A percentile compares a stretch with the other conserved stretches of the same genome.
These are phyloP conservation scores for Pristiophorus japonicus DNA, from an alignment of 2,113 vertebrate genomes.

Conservation along the genomic window DNA sequence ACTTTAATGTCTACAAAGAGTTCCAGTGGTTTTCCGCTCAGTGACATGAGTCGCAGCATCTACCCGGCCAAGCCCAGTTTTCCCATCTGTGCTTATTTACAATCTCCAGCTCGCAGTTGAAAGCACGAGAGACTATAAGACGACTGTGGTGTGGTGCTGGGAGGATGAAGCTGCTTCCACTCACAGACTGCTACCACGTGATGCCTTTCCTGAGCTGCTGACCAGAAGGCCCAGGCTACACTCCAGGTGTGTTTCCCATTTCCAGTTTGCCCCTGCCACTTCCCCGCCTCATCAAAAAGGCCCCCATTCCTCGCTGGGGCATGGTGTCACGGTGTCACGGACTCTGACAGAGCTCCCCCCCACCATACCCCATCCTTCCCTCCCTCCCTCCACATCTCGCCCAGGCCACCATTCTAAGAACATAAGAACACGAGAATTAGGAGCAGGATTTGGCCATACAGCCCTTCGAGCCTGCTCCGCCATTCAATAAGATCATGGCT, in stretches of 20 bases:
- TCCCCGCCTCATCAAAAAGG: too few species aligned
- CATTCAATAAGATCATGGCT: too few species aligned
- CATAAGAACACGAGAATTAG: too few species aligned
- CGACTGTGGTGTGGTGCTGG: slow-evolving; percentile 30
- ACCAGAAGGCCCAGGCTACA: not conserved
- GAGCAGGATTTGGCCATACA: too few species aligned
- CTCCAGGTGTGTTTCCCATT: not conserved
- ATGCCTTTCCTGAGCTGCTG: slow-evolving; percentile 53
- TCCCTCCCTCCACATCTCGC: too few species aligned
- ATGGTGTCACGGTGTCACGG: not conserved
- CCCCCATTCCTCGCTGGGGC: not conserved
- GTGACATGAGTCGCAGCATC: not conserved
- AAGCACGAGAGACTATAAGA: not conserved
- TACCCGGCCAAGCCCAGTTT: not conserved
- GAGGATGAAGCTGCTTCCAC: slow-evolving; percentile 54
- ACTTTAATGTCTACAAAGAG: fast-evolving
- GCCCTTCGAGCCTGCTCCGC: too few species aligned
- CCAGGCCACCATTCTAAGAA: too few species aligned
- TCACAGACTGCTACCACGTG: slow-evolving; percentile 46
- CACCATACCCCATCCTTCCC: too few species aligned
- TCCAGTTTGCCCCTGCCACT: not conserved
- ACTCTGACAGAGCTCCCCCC: not conserved
- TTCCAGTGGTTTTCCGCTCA: not conserved
- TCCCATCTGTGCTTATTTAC: fast-evolving
- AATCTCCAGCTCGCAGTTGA: not conserved